Evolutionary conservation across 2,888 invertebrate species (phyloP), one percentile per base, ranked within the genome.

Genomic region (Brenthis hecate): DNA sequence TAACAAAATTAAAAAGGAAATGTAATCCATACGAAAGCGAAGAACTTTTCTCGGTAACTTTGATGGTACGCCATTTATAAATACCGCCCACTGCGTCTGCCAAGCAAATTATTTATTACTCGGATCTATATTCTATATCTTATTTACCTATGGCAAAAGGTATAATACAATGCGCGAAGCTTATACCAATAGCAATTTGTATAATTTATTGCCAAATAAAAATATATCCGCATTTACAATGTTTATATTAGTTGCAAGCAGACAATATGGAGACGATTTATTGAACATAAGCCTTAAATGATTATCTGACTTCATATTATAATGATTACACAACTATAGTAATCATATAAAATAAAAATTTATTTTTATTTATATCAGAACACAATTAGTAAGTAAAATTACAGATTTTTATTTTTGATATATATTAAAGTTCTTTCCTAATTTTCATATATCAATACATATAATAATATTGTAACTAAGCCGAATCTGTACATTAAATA

Each of bases 181-280:
- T 71, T 71, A 68, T 72, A 71, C 63, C 71, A 64, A 72, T 69
- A 66, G 73, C 70, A 73, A 71, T 73, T 71, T 70, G 43, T 69
- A 65, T 72, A 72, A 76, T 76, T 75, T 75, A 77, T 76, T 55
- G 63, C 71, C 62, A 71, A 70, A 72, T 61, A 73, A 72, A 69
- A 74, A 73, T 70, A 69, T 74, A 76, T 75, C 67, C 67, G 72
- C 74, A 69, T 73, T 74, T 69, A 72, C 67, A 69, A 72, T 70
- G 69, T 56, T 54, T 19, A 54, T 66, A 63, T 68, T 57, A 71
- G 60, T 68, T 32, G 66, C 61, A 71, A 47, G 36, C 6, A 36
- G 36, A 36, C 8, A 36, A 36, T 36, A 36, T 36, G 8, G 36
- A 8, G 6, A 36, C 36, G 36, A 36, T 36, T 36, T 36, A 36